phyloP scores from a whole-genome alignment of 2,888 invertebrate genomes.

The Byasa hedistus region DNA sequence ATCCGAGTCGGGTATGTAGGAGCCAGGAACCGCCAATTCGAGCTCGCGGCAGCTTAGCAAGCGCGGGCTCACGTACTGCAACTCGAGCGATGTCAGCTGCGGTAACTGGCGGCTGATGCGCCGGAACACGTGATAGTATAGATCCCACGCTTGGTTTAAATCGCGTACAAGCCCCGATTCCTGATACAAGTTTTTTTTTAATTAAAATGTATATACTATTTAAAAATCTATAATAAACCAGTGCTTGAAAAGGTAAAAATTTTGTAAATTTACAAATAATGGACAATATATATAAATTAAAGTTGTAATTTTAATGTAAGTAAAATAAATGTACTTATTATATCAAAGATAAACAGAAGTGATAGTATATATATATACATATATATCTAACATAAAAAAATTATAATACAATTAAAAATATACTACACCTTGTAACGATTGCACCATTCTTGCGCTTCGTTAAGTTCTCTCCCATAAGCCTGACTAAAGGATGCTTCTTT shows the following conservation, averaged over 20 bases:
- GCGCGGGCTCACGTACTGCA: slow-evolving; percentile 97
- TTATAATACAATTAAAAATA: neutral
- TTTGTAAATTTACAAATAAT: no score
- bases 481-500: slow-evolving; percentile 98
- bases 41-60: slow-evolving; percentile 93
- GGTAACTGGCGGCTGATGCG: slow-evolving; percentile 97
- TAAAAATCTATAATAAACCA: no score
- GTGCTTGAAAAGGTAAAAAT: no score
- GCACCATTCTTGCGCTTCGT: slow-evolving; percentile 98
- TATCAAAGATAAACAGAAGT: no score
- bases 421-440: slow-evolving; percentile 85
- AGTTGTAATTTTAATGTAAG: no score
- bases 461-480: slow-evolving; percentile 96
- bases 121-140: slow-evolving; percentile 99
- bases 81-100: slow-evolving; percentile 91
- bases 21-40: slow-evolving; percentile 98
- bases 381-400: neutral
- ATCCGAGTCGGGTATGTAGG: slow-evolving; percentile 95
- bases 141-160: slow-evolving; percentile 98
- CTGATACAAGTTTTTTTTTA: slow-evolving; percentile 46
- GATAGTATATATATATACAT: no score
- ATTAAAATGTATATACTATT: neutral
- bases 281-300: no score
- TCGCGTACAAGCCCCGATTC: slow-evolving; percentile 92
- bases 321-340: no score